phyloP scores from a whole-genome alignment of 92 coral and sea anemone genomes.

The Palythoa heliodiscus region DNA sequence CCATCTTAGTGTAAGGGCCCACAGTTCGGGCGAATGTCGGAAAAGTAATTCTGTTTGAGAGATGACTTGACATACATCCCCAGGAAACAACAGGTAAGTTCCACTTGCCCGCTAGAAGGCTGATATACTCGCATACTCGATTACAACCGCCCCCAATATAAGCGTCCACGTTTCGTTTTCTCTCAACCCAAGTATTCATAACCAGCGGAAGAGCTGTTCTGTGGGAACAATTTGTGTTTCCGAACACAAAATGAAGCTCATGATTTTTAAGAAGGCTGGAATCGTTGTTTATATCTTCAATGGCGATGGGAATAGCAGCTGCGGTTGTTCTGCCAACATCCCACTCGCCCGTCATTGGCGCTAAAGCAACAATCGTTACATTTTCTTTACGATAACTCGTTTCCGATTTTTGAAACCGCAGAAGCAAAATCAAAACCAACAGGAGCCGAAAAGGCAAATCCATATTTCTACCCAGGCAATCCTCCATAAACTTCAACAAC shows the following conservation, averaged over 20 bases:
- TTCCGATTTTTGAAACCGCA: not conserved
- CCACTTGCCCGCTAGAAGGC: constrained; percentile 85
- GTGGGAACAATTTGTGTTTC: constrained; percentile 82
- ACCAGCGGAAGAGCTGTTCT: constrained; percentile 78
- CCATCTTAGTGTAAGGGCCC: constrained; percentile 90
- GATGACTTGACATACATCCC: constrained; percentile 90
- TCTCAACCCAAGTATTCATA: constrained; percentile 81
- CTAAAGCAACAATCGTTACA: constrained; percentile 75
- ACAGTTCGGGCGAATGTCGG: constrained; percentile 87
- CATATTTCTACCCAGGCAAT: no score
- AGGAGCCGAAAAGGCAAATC: not conserved
- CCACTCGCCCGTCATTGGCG: constrained; percentile 91
- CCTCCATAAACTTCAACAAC: not conserved
- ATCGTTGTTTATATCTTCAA: constrained; percentile 83
- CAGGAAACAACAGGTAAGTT: constrained; percentile 85
- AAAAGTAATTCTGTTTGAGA: constrained; percentile 81
- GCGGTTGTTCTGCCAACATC: constrained; percentile 89
- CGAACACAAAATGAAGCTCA: constrained; percentile 80
- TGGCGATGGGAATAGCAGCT: constrained; percentile 87
- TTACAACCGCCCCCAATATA: constrained; percentile 88
- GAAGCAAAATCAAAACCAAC: not conserved
- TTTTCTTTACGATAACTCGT: constrained; percentile 44
- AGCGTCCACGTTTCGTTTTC: constrained; percentile 79
- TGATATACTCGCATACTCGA: constrained; percentile 85
- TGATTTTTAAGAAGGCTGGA: constrained; percentile 66